Evolutionary conservation across 1,140 invertebrate species (phyloP).

Genomic region (Phymastichus coffea): DNA sequence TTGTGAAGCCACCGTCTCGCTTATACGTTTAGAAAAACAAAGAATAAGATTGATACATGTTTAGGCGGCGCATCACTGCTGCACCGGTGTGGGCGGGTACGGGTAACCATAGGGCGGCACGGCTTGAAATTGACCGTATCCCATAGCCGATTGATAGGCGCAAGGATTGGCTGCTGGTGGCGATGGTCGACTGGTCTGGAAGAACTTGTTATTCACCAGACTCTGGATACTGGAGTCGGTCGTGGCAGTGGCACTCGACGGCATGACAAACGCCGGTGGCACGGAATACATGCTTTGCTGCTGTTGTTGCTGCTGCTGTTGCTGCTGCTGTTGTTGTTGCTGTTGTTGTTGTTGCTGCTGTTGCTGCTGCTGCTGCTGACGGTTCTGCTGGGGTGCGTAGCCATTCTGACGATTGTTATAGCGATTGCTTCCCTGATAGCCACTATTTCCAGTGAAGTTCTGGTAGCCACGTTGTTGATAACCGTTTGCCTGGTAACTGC

Average conservation of each 20-base stretch:
- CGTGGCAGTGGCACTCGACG: slow-evolving; percentile 42
- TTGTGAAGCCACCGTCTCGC: slow-evolving; percentile 17
- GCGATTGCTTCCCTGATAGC: slow-evolving; percentile 38
- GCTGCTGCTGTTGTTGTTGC: slow-evolving; percentile 36
- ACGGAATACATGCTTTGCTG: slow-evolving; percentile 57
- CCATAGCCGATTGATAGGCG: slow-evolving; percentile 60
- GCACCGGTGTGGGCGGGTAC: slow-evolving; percentile 56
- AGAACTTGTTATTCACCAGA: slow-evolving; percentile 65
- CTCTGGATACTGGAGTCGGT: slow-evolving; percentile 59
- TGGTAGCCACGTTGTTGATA: slow-evolving; percentile 36
- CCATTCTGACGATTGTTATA: slow-evolving; percentile 37
- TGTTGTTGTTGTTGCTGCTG: slow-evolving; percentile 34
- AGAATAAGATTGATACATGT: too few species aligned
- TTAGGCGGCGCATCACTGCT: slow-evolving; percentile 48
- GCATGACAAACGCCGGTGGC: slow-evolving; percentile 59
- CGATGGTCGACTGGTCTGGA: slow-evolving; percentile 60
- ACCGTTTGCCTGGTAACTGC: slow-evolving; percentile 31
- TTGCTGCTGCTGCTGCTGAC: slow-evolving; percentile 39
- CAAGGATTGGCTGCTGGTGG: slow-evolving; percentile 55
- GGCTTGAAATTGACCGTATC: slow-evolving; percentile 57
- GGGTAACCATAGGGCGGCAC: slow-evolving; percentile 57
- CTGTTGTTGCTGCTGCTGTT: slow-evolving; percentile 40
- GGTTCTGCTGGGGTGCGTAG: slow-evolving; percentile 6
- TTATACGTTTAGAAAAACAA: too few species aligned
- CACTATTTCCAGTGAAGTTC: slow-evolving; percentile 39